phyloP scores from a whole-genome alignment of 2,113 vertebrate species.

The Pomatorhinus ruficollis region DNA sequence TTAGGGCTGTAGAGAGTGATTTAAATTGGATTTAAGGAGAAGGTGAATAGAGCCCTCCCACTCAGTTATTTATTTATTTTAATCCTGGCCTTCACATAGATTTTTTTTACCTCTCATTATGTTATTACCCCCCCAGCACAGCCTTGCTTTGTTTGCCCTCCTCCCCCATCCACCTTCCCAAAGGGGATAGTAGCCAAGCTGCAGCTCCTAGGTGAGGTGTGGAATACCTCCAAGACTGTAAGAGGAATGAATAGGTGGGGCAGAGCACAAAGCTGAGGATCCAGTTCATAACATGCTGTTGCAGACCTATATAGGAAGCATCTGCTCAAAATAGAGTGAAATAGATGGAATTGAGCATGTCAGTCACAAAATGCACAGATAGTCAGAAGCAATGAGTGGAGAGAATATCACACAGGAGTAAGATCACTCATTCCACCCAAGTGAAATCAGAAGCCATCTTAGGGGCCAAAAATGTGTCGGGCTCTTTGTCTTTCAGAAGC shows the following conservation, averaged over 20 bases:
- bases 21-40: slow-evolving; percentile 75
- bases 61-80: slow-evolving; percentile 57
- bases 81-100: not conserved
- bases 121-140: not conserved
- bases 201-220: not conserved
- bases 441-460: not conserved
- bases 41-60: slow-evolving; percentile 61
- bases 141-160: not conserved
- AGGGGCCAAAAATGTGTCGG: not conserved
- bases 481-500: not conserved
- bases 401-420: not conserved
- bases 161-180: not conserved
- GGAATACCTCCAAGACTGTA: not conserved
- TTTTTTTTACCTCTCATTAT: not conserved
- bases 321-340: not conserved
- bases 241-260: not conserved
- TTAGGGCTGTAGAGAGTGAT: slow-evolving; percentile 68
- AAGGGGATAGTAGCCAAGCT: not conserved
- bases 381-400: not conserved
- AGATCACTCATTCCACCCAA: not conserved
- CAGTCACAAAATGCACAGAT: not conserved
- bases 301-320: not conserved
- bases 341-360: not conserved
- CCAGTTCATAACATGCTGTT: not conserved
- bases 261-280: not conserved